phyloP scores from a whole-genome alignment of 2,113 vertebrate genomes.

The Falcunculus frontatus region DNA sequence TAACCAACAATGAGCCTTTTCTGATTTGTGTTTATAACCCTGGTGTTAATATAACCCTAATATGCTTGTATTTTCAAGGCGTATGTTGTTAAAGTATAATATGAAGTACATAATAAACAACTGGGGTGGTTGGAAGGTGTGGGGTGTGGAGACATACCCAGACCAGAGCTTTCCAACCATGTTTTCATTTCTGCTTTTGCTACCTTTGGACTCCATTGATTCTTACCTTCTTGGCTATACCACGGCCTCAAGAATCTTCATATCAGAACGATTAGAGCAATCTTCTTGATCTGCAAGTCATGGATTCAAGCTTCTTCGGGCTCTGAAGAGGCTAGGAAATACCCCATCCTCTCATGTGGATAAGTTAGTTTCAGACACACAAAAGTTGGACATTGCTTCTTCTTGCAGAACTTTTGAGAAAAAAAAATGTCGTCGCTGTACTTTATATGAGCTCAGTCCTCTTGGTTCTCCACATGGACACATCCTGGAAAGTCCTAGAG shows the following conservation, averaged over 20 bases:
- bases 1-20: background rate
- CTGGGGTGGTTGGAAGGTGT: rapidly evolving
- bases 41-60: background rate
- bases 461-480: background rate
- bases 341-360: background rate
- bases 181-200: background rate
- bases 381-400: background rate
- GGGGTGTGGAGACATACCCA: rapidly evolving
- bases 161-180: background rate
- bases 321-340: background rate
- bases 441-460: background rate
- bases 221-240: background rate
- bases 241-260: background rate
- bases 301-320: background rate
- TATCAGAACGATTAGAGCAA: background rate
- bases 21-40: background rate
- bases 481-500: background rate
- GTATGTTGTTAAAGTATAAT: background rate
- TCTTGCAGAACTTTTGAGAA: background rate
- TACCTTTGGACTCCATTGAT: background rate
- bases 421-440: background rate
- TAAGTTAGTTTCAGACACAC: background rate
- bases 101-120: background rate
- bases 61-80: background rate
- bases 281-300: background rate